These are phyloP conservation scores for Drosophila nigrodunni DNA, from an alignment of 1,140 invertebrate genomes.

Conservation along the genomic window DNA sequence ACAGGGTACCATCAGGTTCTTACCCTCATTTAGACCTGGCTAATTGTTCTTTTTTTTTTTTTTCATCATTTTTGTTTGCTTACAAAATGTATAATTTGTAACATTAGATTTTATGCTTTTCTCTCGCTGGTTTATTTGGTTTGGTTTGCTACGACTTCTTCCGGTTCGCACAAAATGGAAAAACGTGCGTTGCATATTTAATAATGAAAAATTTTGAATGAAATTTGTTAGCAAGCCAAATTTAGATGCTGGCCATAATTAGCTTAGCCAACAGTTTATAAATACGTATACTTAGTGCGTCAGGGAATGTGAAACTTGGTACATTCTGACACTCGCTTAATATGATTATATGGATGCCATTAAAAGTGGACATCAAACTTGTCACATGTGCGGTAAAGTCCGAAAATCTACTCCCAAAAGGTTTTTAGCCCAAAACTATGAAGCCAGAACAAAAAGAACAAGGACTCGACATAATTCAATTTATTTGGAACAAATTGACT, in stretches of 20 bases:
- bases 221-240: not conserved
- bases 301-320: too few species aligned
- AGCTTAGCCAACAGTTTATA: not conserved
- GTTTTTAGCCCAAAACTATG: slow-evolving; percentile 41
- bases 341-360: slow-evolving; percentile 21
- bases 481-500: slow-evolving; percentile 79
- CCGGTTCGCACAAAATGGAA: slow-evolving; percentile 15
- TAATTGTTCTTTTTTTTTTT: slow-evolving; percentile 8
- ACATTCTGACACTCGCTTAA: slow-evolving; percentile 15
- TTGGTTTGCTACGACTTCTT: slow-evolving; percentile 14
- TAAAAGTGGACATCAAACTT: slow-evolving; percentile 53
- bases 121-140: slow-evolving; percentile 23
- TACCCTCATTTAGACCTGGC: not conserved
- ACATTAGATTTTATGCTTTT: slow-evolving; percentile 32
- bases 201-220: slow-evolving; percentile 3
- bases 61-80: slow-evolving; percentile 4
- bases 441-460: slow-evolving; percentile 13
- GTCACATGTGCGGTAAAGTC: slow-evolving; percentile 53
- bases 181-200: slow-evolving; percentile 2
- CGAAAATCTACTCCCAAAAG: slow-evolving; percentile 37
- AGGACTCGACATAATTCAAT: slow-evolving; percentile 74
- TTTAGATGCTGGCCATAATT: slow-evolving; percentile 6
- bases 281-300: not conserved
- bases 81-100: slow-evolving; percentile 51
- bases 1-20: slow-evolving; percentile 7